phyloP scores from a whole-genome alignment of 2,113 vertebrate genomes.

The Sander vitreus region DNA sequence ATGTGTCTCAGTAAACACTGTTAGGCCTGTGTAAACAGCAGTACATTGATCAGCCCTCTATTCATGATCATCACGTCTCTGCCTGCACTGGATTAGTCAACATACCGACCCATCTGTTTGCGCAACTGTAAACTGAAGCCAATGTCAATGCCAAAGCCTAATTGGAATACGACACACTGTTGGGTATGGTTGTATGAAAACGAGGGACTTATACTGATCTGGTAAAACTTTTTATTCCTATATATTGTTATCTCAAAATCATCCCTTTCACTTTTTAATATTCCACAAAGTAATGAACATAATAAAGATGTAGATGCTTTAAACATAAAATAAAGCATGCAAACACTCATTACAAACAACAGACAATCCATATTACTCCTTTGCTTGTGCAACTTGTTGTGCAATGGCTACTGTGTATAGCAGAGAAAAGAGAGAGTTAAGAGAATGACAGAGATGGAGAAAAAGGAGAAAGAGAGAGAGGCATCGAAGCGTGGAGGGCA shows the following conservation, averaged over 20 bases:
- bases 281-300: neutral
- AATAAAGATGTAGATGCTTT: neutral
- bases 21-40: slow-evolving; percentile 81
- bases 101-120: slow-evolving; percentile 72
- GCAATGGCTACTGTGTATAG: slow-evolving; percentile 51
- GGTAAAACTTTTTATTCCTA: neutral
- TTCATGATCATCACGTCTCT: slow-evolving; percentile 80
- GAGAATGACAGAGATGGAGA: slow-evolving; percentile 55
- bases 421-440: slow-evolving; percentile 28
- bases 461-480: slow-evolving; percentile 53
- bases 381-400: slow-evolving; percentile 12
- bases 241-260: slow-evolving; percentile 1
- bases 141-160: slow-evolving; percentile 78
- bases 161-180: slow-evolving; percentile 57
- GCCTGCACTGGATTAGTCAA: slow-evolving; percentile 83
- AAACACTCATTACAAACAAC: neutral
- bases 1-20: slow-evolving; percentile 82
- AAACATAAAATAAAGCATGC: neutral
- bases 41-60: slow-evolving; percentile 79
- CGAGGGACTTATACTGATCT: neutral
- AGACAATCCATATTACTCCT: neutral
- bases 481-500: slow-evolving; percentile 78
- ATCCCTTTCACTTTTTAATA: neutral
- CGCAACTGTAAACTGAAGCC: slow-evolving; percentile 72
- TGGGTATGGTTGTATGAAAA: neutral